A percentile compares a stretch with the other conserved stretches of the same genome.
phyloP scores from a whole-genome alignment of 2,888 invertebrate species.

The Prenolepis imparis region DNA sequence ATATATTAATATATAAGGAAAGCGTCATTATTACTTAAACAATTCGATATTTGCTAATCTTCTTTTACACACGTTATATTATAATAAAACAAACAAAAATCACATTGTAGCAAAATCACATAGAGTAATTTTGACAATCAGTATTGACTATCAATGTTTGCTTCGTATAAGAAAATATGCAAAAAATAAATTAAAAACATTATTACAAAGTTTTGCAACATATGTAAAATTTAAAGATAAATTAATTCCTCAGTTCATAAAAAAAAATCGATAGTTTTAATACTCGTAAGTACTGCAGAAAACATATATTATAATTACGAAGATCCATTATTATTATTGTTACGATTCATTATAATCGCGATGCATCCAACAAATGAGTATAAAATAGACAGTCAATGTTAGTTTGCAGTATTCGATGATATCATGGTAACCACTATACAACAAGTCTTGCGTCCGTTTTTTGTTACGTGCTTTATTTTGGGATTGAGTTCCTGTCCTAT shows the following conservation, averaged over 20 bases:
- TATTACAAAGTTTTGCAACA: neutral
- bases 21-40: too few species aligned
- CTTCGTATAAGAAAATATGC: neutral
- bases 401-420: neutral
- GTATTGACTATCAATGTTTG: neutral
- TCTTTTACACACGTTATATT: too few species aligned
- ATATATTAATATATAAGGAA: too few species aligned
- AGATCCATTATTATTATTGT: neutral
- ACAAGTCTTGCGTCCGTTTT: conserved; percentile 4
- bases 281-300: neutral
- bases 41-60: too few species aligned
- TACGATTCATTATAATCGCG: neutral
- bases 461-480: neutral
- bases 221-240: neutral
- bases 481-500: neutral
- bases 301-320: neutral
- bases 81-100: neutral
- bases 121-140: neutral
- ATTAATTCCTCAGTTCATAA: neutral
- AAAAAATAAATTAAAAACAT: neutral
- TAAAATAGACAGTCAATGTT: neutral
- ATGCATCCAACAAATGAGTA: neutral
- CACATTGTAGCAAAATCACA: too few species aligned
- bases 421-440: neutral
- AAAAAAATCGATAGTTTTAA: neutral